Evolutionary conservation across 1,140 invertebrate genomes (phyloP), one percentile per base, ranked within the genome.

Genomic region (Tyrophagus putrescentiae): DNA sequence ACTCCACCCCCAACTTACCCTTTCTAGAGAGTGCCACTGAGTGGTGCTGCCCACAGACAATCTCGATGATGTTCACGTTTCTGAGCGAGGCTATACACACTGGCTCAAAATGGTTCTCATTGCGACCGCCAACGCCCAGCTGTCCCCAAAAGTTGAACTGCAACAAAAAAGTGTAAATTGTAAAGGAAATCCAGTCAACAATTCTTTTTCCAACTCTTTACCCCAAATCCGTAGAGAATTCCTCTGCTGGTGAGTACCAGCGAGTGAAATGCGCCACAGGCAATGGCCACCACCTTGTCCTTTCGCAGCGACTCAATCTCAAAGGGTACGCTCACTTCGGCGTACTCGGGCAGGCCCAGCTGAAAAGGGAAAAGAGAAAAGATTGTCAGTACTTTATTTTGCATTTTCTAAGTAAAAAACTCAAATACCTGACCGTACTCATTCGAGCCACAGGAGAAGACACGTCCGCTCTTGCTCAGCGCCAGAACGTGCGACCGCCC

Each of bases 201-300:
- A n/a, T n/a, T n/a, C n/a, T n/a, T n/a, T n/a, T n/a, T n/a, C n/a
- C n/a, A n/a, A n/a, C n/a, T n/a, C n/a, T n/a, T n/a, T n/a, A n/a
- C n/a, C n/a, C 57, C 57, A 41, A 41, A 59, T 13, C 7, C 34
- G 23, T 31, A 45, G 33, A 59, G 21, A 7, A 42, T 18, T 44
- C 80, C 80, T 42, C 79, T 77, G 16, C 69, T 68, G 16, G 78
- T 81, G 0, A 82, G 68, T 48, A 75, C 79, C 61, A 83, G 63
- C 13, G 78, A 80, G 69, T 82, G 79, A 69, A 80, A 77, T 69
- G 76, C 79, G 21, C 81, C 81, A 69, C 80, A 82, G 11, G 79
- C 76, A 32, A 69, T 63, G 53, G 65, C 71, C 7, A 74, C 69
- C 1, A 82, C 50, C 5, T 3, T 3, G 13, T 59, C 25, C 18